Conservation (phyloP, 1,140 invertebrate species). For the Orchesella cincta region DNA sequence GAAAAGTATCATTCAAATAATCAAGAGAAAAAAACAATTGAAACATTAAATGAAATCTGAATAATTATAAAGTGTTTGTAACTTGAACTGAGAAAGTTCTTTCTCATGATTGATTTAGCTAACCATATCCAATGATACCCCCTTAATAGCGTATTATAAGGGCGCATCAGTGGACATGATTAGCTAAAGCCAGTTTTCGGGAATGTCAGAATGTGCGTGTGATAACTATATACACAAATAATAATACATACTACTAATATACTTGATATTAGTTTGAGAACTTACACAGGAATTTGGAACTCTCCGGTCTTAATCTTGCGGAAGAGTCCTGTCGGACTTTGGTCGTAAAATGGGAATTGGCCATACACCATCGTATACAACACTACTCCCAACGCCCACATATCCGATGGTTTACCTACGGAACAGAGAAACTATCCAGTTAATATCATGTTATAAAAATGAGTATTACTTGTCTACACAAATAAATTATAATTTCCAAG, state of each 20-base stretch:
- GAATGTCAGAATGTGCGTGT: slow-evolving; percentile 1
- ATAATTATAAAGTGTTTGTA: slow-evolving; percentile 17
- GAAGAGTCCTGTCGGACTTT: slow-evolving; percentile 74
- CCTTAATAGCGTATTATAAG: slow-evolving; percentile 6
- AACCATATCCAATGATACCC: neutral
- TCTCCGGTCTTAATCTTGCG: slow-evolving; percentile 73
- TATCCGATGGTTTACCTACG: slow-evolving; percentile 77
- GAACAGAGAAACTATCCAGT: neutral
- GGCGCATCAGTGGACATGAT: neutral
- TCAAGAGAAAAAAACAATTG: no score
- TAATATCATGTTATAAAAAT: neutral
- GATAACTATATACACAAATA: neutral
- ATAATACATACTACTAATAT: neutral
- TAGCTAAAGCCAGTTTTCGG: slow-evolving; percentile 28
- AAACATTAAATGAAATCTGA: neutral
- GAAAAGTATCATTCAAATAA: no score
- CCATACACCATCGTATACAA: slow-evolving; percentile 83
- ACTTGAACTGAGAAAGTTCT: neutral
- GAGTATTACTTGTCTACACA: slow-evolving; percentile 2
- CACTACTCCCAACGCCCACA: slow-evolving; percentile 83
- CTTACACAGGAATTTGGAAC: slow-evolving; percentile 67
- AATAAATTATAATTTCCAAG: slow-evolving; percentile 5
- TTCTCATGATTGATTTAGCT: slow-evolving; percentile 16
- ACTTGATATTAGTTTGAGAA: slow-evolving; percentile 34
- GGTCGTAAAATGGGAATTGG: slow-evolving; percentile 84